Percentiles rank a stretch among this genome's conserved stretches.
Evolutionary conservation across 2,888 invertebrate species (phyloP).

Genomic region (Aelia acuminata): DNA sequence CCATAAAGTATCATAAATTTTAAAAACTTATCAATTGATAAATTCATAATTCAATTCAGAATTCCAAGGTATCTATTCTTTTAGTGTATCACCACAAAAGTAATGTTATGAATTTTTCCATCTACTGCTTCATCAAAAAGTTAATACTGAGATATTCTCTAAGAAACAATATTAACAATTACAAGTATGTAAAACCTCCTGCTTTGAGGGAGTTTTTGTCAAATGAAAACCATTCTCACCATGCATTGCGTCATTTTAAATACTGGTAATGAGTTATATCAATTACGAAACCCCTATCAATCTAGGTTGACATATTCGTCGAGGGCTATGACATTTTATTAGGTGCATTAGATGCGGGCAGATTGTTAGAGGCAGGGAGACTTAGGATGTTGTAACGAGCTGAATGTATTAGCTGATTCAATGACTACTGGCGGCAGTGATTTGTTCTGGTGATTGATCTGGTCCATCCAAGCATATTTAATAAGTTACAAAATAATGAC

Average conservation of each 20-base stretch:
- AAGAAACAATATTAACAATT: no score
- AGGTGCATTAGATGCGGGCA: not conserved
- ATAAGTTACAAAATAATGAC: not conserved
- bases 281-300: not conserved
- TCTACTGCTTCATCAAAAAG: no score
- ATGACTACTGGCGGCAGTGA: not conserved
- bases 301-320: not conserved
- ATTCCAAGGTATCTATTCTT: no score
- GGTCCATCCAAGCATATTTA: not conserved
- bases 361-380: not conserved
- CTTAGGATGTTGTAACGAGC: not conserved
- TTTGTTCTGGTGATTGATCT: no score
- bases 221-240: not conserved
- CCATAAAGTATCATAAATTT: no score
- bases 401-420: constrained; percentile 9
- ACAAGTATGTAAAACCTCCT: no score
- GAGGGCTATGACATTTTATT: constrained; percentile 21
- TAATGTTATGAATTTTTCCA: no score
- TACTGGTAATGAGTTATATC: not conserved
- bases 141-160: no score
- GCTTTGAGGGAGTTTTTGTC: no score
- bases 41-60: no score
- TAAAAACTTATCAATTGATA: no score
- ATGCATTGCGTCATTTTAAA: not conserved
- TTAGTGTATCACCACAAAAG: no score